Base-by-base conservation (phyloP, 2,888 invertebrate genomes). In the Perdita meconis region DNA sequence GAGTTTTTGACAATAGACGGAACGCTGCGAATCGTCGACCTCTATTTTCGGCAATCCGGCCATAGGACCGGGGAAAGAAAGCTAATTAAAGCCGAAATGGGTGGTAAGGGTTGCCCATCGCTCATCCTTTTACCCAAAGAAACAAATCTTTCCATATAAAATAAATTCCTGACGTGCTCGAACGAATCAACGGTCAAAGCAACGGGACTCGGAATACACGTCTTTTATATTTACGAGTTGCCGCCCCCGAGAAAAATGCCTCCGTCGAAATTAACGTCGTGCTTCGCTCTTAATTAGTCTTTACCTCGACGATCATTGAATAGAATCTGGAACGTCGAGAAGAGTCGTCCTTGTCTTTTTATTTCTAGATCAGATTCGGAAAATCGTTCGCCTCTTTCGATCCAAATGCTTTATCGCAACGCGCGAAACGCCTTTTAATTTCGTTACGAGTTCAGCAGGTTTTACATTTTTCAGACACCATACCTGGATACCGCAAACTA, bases 61-160 rank as follows among this genome's bases (percentile, higher is more conserved):
- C 22, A 22, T 26, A 16, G 44, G 12, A 42, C n/a, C 26, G 51
- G 30, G 13, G 38, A 56, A 19, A 24, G 53, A 40, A 22, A 13
- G 44, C 16, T 30, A n/a, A 53, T 70, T 51, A 57, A 56, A 22
- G 47, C 19, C 22, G 40, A 24, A 44, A 13, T 30, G 51, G n/a
- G 16, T 13, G 8, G 40, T n/a, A 24, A 51, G 57, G 51, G 63
- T 56, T 22, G 51, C 38, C 56, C 63, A 50, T 42, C 4, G 50
- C 30, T 42, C 47, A 19, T 6, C 57, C 30, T 42, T 77, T 86
- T 85, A 88, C 88, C 85, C 86, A 86, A 88, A 87, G 72, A 82
- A 68, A 84, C 86, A 88, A 87, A 88, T 88, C 71, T 40, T 30
- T 1, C 53, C 60, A 55, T 70, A 68, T 72, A 82, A 78, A 84